Evolutionary conservation across 2,797 vertebrate genomes (phyloP), one percentile per base, ranked within the genome.

Genomic region (Dermochelys coriacea): DNA sequence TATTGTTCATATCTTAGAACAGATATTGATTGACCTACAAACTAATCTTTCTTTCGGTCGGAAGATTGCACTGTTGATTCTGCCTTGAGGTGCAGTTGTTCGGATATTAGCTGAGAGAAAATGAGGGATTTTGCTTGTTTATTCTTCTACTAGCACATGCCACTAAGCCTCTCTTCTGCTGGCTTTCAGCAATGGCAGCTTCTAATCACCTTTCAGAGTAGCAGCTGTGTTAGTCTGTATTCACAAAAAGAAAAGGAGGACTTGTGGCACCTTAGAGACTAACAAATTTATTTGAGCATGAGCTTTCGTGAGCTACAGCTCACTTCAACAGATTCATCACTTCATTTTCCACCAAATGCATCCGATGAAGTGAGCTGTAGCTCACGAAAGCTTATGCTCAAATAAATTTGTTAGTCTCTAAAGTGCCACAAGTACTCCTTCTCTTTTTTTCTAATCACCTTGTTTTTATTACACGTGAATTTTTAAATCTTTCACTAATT

Each of bases 401-500:
- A n/a, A n/a, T n/a, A n/a, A n/a, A n/a, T n/a, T n/a, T n/a, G n/a
- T n/a, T n/a, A n/a, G n/a, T n/a, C n/a, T n/a, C n/a, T n/a, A n/a
- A n/a, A n/a, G n/a, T n/a, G n/a, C n/a, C n/a, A n/a, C n/a, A n/a
- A n/a, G n/a, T n/a, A n/a, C n/a, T n/a, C n/a, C n/a, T n/a, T n/a
- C n/a, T n/a, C n/a, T n/a, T n/a, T n/a, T n/a, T n/a, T 95, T 93
- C 91, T 93, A 85, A 87, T 89, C 91, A 93, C 93, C 59, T 89
- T 89, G 75, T 94, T 91, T 64, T 50, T 81, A 93, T 83, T 90
- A 57, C 80, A 68, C 93, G 57, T 88, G 34, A 34, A 54, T 77
- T 89, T 95, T 95, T 97, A 93, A 57, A 96, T 97, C 86, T 95
- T 91, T 94, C 55, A 80, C 88, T 93, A 92, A 84, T 91, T 92